Evolutionary conservation across 2,888 invertebrate species (phyloP).

Genomic region (Metellina segmentata): DNA sequence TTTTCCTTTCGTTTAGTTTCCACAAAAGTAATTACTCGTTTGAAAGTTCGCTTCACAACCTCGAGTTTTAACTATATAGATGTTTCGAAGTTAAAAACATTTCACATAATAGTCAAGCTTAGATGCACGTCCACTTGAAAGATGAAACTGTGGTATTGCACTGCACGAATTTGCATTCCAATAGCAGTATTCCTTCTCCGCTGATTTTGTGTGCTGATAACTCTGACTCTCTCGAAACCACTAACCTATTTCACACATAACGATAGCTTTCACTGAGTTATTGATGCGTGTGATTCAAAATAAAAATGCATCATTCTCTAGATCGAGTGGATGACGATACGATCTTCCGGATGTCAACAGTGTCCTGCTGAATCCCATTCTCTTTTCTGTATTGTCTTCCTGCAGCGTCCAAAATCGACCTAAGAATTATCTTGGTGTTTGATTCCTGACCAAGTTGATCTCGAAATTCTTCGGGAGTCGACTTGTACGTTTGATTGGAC

Average conservation of each 20-base stretch:
- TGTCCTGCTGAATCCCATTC: not conserved
- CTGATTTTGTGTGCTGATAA: too few relatives aligned
- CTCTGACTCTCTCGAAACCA: not conserved
- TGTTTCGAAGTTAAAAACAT: too few relatives aligned
- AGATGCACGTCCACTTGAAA: too few relatives aligned
- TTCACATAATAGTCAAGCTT: too few relatives aligned
- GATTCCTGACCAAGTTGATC: slow-evolving; percentile 15
- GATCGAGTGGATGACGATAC: not conserved
- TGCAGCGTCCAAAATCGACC: slow-evolving; percentile 23
- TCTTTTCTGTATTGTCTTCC: not conserved
- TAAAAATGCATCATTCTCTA: not conserved
- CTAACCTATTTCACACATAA: not conserved
- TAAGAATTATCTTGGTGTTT: slow-evolving; percentile 29
- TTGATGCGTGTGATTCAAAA: not conserved
- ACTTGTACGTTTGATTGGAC: slow-evolving; percentile 6
- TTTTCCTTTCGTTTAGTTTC: too few relatives aligned
- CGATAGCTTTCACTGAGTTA: not conserved
- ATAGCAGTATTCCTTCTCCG: too few relatives aligned
- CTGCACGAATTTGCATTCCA: too few relatives aligned
- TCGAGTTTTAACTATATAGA: too few relatives aligned
- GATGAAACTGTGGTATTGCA: too few relatives aligned
- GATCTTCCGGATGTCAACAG: not conserved
- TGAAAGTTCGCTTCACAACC: too few relatives aligned
- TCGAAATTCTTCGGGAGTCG: slow-evolving; percentile 11
- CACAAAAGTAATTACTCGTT: too few relatives aligned